These are phyloP conservation scores for Coenobita brevimanus DNA, from an alignment of 1,140 invertebrate genomes.

Conservation along the genomic window DNA sequence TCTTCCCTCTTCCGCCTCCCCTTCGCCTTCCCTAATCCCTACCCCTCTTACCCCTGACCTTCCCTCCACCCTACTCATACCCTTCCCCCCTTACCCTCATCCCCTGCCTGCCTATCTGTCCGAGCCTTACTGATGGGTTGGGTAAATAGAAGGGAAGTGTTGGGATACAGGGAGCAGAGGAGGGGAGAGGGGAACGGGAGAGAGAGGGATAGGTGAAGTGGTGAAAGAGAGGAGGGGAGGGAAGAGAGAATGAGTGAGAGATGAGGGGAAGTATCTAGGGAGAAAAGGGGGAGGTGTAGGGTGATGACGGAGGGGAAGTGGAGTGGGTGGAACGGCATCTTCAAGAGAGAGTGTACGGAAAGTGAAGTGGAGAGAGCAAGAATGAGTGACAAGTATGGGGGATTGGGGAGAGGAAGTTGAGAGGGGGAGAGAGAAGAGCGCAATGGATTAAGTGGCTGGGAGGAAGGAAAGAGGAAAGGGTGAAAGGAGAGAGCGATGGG, in stretches of 20 bases:
- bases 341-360: not conserved
- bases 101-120: not conserved
- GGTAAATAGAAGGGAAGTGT: not conserved
- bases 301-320: not conserved
- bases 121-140: too few species aligned
- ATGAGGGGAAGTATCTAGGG: too few species aligned
- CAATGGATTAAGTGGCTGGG: not conserved
- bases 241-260: too few species aligned
- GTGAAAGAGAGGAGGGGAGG: too few species aligned
- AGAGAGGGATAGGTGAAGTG: too few species aligned
- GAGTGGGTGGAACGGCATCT: not conserved
- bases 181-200: not conserved
- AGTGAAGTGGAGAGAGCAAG: not conserved
- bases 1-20: not conserved
- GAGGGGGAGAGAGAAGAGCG: not conserved
- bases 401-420: not conserved
- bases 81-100: conserved; percentile 21
- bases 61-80: conserved; percentile 16
- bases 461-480: not conserved
- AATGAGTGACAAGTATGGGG: not conserved
- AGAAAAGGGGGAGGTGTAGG: not conserved
- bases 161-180: not conserved
- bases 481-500: not conserved
- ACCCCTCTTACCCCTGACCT: not conserved
- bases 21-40: conserved; percentile 49